A percentile compares a stretch with the other conserved stretches of the same genome.
Conservation (phyloP, 2,113 vertebrate species). For the Xiphorhynchus elegans region DNA sequence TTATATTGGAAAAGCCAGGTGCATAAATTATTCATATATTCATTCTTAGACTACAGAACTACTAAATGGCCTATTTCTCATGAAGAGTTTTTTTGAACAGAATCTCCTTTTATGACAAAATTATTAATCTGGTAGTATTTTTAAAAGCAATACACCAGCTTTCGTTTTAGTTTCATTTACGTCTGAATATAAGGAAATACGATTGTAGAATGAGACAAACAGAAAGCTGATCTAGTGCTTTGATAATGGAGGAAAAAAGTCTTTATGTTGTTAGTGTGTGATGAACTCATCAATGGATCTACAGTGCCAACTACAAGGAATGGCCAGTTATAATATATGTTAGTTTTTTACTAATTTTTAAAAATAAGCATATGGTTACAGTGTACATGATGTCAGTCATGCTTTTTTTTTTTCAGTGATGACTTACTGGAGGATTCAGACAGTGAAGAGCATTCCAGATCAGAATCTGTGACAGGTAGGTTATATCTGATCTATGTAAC, state of each 20-base stretch:
- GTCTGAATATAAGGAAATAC: not conserved
- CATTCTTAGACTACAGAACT: no score
- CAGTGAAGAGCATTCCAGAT: constrained; percentile 98
- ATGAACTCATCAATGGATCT: not conserved
- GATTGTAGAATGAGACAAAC: not conserved
- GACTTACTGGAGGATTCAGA: constrained; percentile 98
- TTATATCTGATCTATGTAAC: not conserved
- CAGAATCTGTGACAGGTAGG: constrained; percentile 94
- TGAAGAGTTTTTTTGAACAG: not conserved
- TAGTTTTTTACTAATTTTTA: not conserved
- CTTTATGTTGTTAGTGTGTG: not conserved
- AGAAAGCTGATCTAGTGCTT: not conserved
- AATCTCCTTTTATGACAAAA: not conserved
- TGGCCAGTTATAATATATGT: not conserved
- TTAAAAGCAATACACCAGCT: not conserved
- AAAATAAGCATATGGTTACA: not conserved
- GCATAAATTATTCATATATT: not conserved
- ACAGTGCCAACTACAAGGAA: not conserved
- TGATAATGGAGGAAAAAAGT: not conserved
- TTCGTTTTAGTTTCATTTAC: not conserved
- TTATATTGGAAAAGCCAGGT: not conserved
- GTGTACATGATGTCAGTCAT: not conserved
- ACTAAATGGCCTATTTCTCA: not conserved
- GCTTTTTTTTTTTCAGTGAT: constrained; percentile 78
- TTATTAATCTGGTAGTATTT: not conserved